These are phyloP conservation scores for Ellobius talpinus DNA, from an alignment of 2,113 vertebrate genomes.

Conservation along the genomic window DNA sequence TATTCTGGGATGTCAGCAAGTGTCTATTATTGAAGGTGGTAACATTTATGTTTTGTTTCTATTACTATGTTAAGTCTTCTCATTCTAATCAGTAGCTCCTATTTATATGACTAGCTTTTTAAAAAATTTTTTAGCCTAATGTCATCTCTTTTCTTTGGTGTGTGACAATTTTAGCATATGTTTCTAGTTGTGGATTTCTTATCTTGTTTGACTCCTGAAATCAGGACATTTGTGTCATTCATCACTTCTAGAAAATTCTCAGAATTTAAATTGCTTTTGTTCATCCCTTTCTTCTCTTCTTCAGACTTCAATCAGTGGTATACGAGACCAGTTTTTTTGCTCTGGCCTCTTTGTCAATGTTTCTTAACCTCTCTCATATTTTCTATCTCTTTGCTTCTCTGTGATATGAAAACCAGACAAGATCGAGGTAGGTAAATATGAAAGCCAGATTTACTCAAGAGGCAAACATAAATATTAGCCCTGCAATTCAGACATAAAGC, in stretches of 20 bases:
- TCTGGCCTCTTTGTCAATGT: constrained; percentile 64
- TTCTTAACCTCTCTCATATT: constrained; percentile 80
- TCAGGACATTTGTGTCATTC: constrained; percentile 49
- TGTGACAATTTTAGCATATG: constrained; percentile 27
- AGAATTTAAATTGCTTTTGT: constrained; percentile 66
- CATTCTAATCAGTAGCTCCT: constrained; percentile 50
- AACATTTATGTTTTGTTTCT: constrained; percentile 56
- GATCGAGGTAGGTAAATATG: constrained; percentile 77
- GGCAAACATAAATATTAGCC: constrained; percentile 33
- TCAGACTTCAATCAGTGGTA: constrained; percentile 54
- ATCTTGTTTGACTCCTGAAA: constrained; percentile 48
- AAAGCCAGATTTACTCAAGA: constrained; percentile 62
- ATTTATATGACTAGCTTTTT: neutral
- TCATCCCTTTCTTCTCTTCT: constrained; percentile 47
- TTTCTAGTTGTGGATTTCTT: constrained; percentile 62
- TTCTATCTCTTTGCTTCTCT: constrained; percentile 81
- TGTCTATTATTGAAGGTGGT: constrained; percentile 52
- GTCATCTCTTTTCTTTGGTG: constrained; percentile 62
- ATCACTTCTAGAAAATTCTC: constrained; percentile 58
- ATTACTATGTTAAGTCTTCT: constrained; percentile 48
- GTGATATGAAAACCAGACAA: constrained; percentile 81
- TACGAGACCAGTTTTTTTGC: constrained; percentile 64
- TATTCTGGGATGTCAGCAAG: constrained; percentile 41
- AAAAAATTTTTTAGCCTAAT: constrained; percentile 8
- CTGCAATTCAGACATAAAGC: constrained; percentile 7